phyloP scores from a whole-genome alignment of 1,140 invertebrate genomes.

The Eriocheir sinensis region DNA sequence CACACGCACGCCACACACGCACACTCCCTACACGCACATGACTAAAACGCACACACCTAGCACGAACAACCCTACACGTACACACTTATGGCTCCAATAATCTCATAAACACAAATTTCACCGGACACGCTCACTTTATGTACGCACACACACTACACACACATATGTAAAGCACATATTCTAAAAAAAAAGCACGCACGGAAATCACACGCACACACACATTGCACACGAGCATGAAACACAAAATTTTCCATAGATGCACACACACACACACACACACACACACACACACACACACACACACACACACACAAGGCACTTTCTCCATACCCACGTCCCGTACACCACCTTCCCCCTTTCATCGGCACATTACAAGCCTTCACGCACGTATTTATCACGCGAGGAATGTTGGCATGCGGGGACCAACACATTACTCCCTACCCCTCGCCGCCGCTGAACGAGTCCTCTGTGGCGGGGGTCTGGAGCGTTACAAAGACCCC shows the following conservation, averaged over 20 bases:
- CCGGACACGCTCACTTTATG: neutral
- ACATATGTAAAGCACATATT: neutral
- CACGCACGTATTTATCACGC: neutral
- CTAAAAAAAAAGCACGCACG: neutral
- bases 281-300: neutral
- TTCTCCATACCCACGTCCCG: neutral
- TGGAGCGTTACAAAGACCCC: no score
- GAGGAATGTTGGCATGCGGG: neutral
- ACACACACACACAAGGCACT: neutral
- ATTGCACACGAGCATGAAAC: neutral
- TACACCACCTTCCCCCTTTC: neutral
- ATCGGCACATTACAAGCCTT: neutral
- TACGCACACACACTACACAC: conserved; percentile 23
- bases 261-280: neutral
- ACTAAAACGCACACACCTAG: neutral
- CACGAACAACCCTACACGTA: conserved; percentile 51
- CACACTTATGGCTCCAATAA: no score
- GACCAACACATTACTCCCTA: neutral
- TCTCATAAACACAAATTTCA: neutral
- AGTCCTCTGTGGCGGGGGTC: no score
- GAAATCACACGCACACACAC: neutral
- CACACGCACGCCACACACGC: conserved; percentile 19
- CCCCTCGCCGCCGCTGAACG: no score
- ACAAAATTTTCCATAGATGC: neutral
- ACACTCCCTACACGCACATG: conserved; percentile 55